Evolutionary conservation across 2,888 invertebrate species (phyloP), one percentile per base, ranked within the genome.

Genomic region (Clanis bilineata): DNA sequence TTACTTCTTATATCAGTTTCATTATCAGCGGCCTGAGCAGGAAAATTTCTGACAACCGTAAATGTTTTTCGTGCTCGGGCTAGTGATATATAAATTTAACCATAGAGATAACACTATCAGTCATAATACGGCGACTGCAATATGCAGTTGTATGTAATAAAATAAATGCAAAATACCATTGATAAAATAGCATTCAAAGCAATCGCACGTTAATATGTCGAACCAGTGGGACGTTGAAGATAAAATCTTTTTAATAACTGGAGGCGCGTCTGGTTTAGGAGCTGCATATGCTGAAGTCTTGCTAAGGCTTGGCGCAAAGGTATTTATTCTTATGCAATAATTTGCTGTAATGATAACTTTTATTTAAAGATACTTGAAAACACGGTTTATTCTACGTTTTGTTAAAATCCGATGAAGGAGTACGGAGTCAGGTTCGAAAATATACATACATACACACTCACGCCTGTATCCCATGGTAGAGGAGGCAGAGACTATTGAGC

Each of bases 261-360:
- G 83, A 2, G 83, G 77, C 5, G 83, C 83, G 12, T 80, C 81
- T 0, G 82, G 84, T 0, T 58, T 84, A n/a, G 83, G 84, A 0
- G 82, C 82, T 0, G 59, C 63, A 1, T 79, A 77, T n/a, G 80
- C 68, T 1, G 68, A 79, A 61, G 60, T 56, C 3, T 84, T 80
- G 61, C 63, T 84, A 0, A 68, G 72, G 39, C 69, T 68, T 55
- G 83, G 81, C 28, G 82, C 82, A 4, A 74, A 80, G 75, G 83
- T 82, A 68, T 38, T 57, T 56, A n/a, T n/a, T n/a, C n/a, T n/a
- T n/a, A n/a, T n/a, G n/a, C n/a, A n/a, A n/a, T n/a, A n/a, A n/a
- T n/a, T n/a, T n/a, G n/a, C n/a, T n/a, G n/a, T n/a, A n/a, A n/a
- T n/a, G n/a, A n/a, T 25, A 7, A n/a, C 6, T 54, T 58, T 51